Base-by-base conservation (phyloP, 2,113 vertebrate species). In the Okapia johnstoni region DNA sequence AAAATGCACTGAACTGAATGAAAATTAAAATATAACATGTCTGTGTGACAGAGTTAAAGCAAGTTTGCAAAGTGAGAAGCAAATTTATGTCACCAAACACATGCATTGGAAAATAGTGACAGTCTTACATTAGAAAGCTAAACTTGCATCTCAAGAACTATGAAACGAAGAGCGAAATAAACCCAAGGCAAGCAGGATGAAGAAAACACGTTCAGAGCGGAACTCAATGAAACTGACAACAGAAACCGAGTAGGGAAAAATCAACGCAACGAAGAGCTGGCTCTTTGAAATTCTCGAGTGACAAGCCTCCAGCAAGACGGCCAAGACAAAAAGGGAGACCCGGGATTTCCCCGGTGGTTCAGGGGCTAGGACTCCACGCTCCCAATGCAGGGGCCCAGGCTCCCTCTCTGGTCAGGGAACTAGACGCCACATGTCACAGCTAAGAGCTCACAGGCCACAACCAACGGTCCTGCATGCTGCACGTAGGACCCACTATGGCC, bases 281-380 rank as follows among this genome's bases (percentile, higher is more conserved):
- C 40, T 40, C 66, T 73, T 73, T 73, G n/a, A 73, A 73, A 40
- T 73, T 73, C n/a, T 73, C 40, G 40, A 73, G 19, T 73, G 66
- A 23, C 66, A 73, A 23, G n/a, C n/a, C n/a, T 40, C 19, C 10
- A 73, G 66, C n/a, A 73, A 73, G 66, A 73, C 66, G 25, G 66
- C 40, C n/a, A 40, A 73, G 6, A 73, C 12, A 23, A 13, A 73
- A 40, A 73, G 36, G 36, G 36, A 6, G 40, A 40, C 21, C 12
- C 0, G 0, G 36, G 19, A 70, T 5, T 25, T 73, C 36, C 66
- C 36, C 13, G 36, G 66, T 3, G 5, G 5, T 13, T 2, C n/a
- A 40, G 66, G 12, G 66, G n/a, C 66, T 23, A 25, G 21, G 21
- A 73, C 19, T 73, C 66, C 36, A 25, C 0, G 21, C 66, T 40